Conservation (phyloP, 2,797 vertebrate genomes). For the Carcharodon carcharias region DNA sequence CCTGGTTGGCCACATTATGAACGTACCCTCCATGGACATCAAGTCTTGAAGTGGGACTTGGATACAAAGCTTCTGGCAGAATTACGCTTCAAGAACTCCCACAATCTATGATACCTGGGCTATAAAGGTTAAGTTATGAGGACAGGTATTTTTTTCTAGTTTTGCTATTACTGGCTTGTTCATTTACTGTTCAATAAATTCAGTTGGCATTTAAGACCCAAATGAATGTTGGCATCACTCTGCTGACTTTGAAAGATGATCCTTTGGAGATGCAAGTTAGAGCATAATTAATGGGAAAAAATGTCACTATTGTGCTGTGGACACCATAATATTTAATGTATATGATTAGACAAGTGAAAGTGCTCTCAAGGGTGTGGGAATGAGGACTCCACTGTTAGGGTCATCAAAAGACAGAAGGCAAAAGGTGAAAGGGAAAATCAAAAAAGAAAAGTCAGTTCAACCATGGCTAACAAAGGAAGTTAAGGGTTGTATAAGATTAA, state of each 20-base stretch:
- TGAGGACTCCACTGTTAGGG: not conserved
- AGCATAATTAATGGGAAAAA: not conserved
- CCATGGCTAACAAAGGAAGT: too few relatives aligned
- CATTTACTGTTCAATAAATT: slow-evolving; percentile 1
- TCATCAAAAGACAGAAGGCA: not conserved
- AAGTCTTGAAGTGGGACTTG: too few relatives aligned
- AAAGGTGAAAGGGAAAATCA: not conserved
- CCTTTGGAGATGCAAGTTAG: not conserved
- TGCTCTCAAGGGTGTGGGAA: not conserved
- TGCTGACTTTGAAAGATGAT: not conserved
- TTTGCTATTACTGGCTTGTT: not conserved
- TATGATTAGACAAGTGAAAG: not conserved
- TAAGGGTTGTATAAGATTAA: too few relatives aligned
- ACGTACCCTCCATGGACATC: too few relatives aligned
- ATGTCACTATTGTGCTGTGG: not conserved
- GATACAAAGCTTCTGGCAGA: too few relatives aligned
- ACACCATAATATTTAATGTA: not conserved
- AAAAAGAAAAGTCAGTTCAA: too few relatives aligned
- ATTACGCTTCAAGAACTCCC: too few relatives aligned
- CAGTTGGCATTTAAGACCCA: not conserved
- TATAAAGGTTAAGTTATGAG: not conserved
- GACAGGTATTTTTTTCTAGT: not conserved
- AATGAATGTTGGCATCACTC: not conserved
- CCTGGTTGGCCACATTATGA: too few relatives aligned
- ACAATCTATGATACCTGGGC: not conserved